Percentiles rank a stretch among this genome's conserved stretches.
phyloP scores from a whole-genome alignment of 2,888 invertebrate genomes.

The Apamea monoglypha region DNA sequence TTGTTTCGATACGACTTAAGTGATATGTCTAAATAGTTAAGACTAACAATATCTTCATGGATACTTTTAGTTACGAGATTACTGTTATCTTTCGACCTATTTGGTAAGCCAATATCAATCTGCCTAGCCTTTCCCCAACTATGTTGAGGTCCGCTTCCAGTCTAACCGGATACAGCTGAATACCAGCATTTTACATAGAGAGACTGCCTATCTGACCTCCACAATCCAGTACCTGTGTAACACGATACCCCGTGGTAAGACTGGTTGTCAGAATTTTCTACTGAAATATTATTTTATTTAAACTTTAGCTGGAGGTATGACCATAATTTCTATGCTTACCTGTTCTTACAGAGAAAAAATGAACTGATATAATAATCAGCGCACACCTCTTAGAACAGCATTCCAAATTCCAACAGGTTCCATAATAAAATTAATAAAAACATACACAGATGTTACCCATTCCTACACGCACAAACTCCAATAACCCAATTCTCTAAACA shows the following conservation, averaged over 20 bases:
- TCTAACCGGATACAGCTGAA: no score
- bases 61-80: background rate
- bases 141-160: no score
- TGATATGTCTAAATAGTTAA: background rate
- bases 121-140: no score
- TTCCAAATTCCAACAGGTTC: conserved; percentile 20
- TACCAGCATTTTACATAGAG: no score
- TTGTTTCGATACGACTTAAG: background rate
- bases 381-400: background rate
- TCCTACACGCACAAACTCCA: conserved; percentile 5
- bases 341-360: background rate
- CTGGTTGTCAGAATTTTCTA: background rate
- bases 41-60: no score
- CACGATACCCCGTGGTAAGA: no score
- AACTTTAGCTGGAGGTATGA: background rate
- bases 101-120: background rate
- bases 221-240: no score
- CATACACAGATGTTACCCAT: conserved; percentile 8
- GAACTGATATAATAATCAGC: background rate
- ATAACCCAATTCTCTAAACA: conserved; percentile 53
- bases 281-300: background rate
- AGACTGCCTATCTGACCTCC: no score
- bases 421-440: conserved; percentile 16
- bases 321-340: background rate
- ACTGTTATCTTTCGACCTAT: background rate